A percentile compares a stretch with the other conserved stretches of the same genome.
Evolutionary conservation across 2,888 invertebrate genomes (phyloP).

Genomic region (Seira ritae): DNA sequence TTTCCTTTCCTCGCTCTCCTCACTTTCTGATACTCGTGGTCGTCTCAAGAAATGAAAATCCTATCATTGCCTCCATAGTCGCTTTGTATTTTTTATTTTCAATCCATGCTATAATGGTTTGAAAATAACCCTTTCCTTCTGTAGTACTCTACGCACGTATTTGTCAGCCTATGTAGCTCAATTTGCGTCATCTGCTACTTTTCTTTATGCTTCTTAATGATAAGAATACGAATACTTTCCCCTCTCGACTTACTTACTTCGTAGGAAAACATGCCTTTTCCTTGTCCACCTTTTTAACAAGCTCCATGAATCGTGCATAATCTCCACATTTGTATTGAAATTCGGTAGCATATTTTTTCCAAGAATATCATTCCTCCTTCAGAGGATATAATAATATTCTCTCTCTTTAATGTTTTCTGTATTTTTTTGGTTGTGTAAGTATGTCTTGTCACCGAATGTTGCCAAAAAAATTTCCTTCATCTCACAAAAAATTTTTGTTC

Average conservation of each 20-base stretch:
- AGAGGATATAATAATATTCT: not conserved
- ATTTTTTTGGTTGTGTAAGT: not conserved
- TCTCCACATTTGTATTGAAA: not conserved
- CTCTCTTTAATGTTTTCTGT: not conserved
- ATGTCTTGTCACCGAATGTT: constrained; percentile 52
- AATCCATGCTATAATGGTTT: no score
- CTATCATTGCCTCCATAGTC: no score
- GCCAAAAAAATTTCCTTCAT: constrained; percentile 29
- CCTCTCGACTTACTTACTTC: no score
- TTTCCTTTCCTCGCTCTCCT: no score
- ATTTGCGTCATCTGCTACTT: constrained; percentile 48
- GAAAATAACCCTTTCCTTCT: constrained; percentile 2
- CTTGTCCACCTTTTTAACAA: not conserved
- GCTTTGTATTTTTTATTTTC: no score
- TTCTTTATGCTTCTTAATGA: not conserved
- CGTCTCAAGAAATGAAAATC: not conserved
- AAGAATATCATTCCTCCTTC: not conserved
- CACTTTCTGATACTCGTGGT: no score
- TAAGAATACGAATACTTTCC: not conserved
- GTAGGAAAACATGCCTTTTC: not conserved
- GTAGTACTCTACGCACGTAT: constrained; percentile 20
- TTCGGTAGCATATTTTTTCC: not conserved
- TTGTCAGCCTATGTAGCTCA: not conserved
- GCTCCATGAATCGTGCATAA: not conserved
- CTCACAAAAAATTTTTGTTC: constrained; percentile 38